These are phyloP conservation scores for Tortrix viridana DNA, from an alignment of 2,888 invertebrate genomes.

Conservation along the genomic window DNA sequence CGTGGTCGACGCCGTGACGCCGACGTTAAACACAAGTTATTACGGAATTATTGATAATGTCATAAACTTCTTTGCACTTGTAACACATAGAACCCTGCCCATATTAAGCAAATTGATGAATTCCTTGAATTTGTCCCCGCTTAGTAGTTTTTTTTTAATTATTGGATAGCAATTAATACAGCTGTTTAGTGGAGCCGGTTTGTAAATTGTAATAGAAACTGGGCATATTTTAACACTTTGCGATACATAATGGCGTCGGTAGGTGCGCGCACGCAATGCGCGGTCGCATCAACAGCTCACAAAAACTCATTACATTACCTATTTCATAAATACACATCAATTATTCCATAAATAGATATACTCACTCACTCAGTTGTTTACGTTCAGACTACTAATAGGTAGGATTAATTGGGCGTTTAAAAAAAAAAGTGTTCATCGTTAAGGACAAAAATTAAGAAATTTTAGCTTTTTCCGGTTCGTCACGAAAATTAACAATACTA, in stretches of 20 bases:
- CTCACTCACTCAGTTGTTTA: conserved; percentile 23
- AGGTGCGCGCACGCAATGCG: conserved; percentile 49
- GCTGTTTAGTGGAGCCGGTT: conserved; percentile 41
- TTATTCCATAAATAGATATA: conserved; percentile 47
- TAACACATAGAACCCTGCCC: conserved; percentile 9
- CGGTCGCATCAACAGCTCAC: conserved; percentile 45
- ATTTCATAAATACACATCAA: conserved; percentile 27
- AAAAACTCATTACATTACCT: conserved; percentile 49
- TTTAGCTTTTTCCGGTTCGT: too few relatives aligned
- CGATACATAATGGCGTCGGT: conserved; percentile 41
- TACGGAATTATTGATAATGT: conserved; percentile 28
- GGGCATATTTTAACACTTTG: conserved; percentile 43
- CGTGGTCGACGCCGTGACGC: conserved; percentile 12
- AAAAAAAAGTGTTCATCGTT: too few relatives aligned
- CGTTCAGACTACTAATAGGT: too few relatives aligned
- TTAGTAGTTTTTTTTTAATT: conserved; percentile 40
- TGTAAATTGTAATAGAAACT: conserved; percentile 46
- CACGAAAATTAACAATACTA: too few relatives aligned
- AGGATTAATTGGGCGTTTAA: too few relatives aligned
- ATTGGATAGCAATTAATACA: conserved; percentile 44
- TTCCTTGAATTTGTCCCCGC: conserved; percentile 43
- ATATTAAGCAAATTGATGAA: conserved; percentile 22
- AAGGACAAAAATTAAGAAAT: too few relatives aligned
- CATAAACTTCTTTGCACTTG: conserved; percentile 27
- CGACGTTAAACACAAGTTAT: conserved; percentile 25